Evolutionary conservation across 2,113 vertebrate genomes (phyloP).

Genomic region (Tringa solitaria): DNA sequence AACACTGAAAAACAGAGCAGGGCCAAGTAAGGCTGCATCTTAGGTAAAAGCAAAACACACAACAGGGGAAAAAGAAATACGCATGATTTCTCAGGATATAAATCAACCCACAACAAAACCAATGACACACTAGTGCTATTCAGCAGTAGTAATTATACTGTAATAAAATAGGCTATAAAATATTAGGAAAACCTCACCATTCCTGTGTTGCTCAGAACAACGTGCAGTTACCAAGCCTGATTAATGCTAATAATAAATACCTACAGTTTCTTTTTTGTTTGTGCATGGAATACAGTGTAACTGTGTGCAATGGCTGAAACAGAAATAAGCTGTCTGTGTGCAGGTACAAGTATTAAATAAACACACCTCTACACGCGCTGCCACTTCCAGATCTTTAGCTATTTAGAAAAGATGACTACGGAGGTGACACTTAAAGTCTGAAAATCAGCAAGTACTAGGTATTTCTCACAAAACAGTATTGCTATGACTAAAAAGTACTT

Average conservation of each 20-base stretch:
- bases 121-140: background rate
- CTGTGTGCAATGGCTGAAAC: background rate
- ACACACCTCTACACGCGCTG: background rate
- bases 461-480: background rate
- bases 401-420: background rate
- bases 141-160: background rate
- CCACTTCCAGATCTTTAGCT: background rate
- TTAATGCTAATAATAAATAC: background rate
- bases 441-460: background rate
- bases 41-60: background rate
- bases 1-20: background rate
- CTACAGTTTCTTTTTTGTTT: background rate
- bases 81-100: background rate
- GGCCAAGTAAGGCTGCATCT: background rate
- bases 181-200: background rate
- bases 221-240: background rate
- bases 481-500: background rate
- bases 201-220: background rate
- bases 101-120: conserved; percentile 1
- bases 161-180: background rate
- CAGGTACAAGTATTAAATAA: background rate
- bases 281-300: background rate
- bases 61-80: background rate
- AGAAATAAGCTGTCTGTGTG: background rate
- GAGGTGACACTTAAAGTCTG: background rate